Conservation (phyloP, 2,888 invertebrate genomes). For the Ormyrus labotus region DNA sequence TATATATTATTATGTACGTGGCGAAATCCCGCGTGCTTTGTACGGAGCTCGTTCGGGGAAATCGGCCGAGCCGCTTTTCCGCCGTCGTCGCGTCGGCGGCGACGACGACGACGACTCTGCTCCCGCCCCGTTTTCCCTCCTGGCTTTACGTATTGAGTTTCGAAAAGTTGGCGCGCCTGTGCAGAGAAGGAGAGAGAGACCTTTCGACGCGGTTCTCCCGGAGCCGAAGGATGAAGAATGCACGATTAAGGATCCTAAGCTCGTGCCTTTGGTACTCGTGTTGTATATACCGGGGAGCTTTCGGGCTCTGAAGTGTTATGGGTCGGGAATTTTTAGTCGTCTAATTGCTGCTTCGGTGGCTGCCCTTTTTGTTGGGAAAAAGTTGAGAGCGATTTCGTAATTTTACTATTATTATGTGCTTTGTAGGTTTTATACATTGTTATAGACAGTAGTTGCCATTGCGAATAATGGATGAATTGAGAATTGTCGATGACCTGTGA, state of each 20-base stretch:
- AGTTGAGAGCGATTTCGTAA: slow-evolving; percentile 28
- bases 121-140: not conserved
- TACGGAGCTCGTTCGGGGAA: slow-evolving; percentile 33
- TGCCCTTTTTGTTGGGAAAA: slow-evolving; percentile 32
- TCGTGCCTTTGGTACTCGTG: too few relatives aligned
- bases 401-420: too few relatives aligned
- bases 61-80: slow-evolving; percentile 11
- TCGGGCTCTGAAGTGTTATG: too few relatives aligned
- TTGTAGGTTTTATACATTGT: too few relatives aligned
- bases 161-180: slow-evolving; percentile 2
- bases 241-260: not conserved
- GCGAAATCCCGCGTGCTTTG: slow-evolving; percentile 44
- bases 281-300: too few relatives aligned
- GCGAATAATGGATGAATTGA: too few relatives aligned
- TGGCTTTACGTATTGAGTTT: slow-evolving; percentile 47
- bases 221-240: slow-evolving; percentile 43
- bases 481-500: too few relatives aligned
- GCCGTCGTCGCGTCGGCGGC: not conserved
- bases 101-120: too few relatives aligned
- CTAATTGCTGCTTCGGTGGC: not conserved
- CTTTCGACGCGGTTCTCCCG: not conserved
- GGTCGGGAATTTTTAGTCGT: not conserved
- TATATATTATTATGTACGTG: slow-evolving; percentile 7
- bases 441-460: too few relatives aligned
- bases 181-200: not conserved